A percentile compares a stretch with the other conserved stretches of the same genome.
Conservation (phyloP, 2,888 invertebrate species). For the Crepidodera aurea region DNA sequence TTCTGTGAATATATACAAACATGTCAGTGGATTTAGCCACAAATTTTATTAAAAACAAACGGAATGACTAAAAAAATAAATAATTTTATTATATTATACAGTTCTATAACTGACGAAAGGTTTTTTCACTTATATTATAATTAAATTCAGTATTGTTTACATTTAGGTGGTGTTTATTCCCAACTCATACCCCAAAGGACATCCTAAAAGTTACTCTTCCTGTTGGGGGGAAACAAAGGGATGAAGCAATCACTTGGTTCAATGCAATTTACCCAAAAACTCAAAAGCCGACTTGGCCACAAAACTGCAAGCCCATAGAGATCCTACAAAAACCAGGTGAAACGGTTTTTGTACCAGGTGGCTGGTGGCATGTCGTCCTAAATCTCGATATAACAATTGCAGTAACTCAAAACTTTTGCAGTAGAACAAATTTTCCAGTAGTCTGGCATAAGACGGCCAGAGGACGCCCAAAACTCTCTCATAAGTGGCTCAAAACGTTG, state of each 20-base stretch:
- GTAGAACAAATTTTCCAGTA: conserved; percentile 93
- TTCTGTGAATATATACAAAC: no score
- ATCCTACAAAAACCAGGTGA: conserved; percentile 95
- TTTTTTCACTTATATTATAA: no score
- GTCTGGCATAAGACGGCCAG: conserved; percentile 98
- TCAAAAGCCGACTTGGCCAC: conserved; percentile 87
- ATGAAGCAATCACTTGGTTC: conserved; percentile 99
- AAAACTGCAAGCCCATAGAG: conserved; percentile 90
- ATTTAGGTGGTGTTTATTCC: conserved; percentile 95
- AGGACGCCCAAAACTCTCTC: conserved; percentile 93
- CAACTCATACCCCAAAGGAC: conserved; percentile 95
- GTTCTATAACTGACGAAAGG: no score
- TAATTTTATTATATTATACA: no score
- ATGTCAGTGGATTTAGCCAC: no score
- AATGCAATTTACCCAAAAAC: conserved; percentile 93
- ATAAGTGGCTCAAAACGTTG: conserved; percentile 82
- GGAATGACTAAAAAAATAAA: no score
- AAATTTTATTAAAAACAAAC: no score
- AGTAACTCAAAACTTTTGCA: conserved; percentile 97
- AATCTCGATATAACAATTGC: conserved; percentile 97
- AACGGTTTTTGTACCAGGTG: conserved; percentile 97
- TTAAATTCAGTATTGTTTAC: no score
- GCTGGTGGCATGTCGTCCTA: conserved; percentile 99
- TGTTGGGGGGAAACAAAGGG: conserved; percentile 96
- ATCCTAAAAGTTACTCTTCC: conserved; percentile 87